Evolutionary conservation across 1,140 invertebrate species (phyloP), one percentile per base, ranked within the genome.

Genomic region (Argopecten irradians): DNA sequence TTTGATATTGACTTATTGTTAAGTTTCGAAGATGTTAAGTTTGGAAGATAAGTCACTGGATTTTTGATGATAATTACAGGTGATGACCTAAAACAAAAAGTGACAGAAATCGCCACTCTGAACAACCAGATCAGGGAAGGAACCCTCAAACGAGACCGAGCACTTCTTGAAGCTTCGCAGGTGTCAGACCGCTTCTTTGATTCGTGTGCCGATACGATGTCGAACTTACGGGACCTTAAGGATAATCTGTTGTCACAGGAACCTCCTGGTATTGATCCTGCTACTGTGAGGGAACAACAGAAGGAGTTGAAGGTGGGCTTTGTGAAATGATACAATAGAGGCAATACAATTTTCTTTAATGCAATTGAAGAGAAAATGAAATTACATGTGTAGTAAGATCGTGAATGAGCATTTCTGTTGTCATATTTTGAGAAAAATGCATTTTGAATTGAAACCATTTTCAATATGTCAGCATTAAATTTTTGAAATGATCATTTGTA

Each of bases 141-240:
- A 0, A 98, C 98, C 0, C 97, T 96, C 82, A 97, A 97, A 91
- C 97, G 99, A 32, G 97, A 98, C 3, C 96, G 96, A 39, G 97
- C 97, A 0, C 95, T 99, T 39, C 97, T 98, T 87, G 97, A 98
- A 90, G 98, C 98, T 5, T 95, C 99, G 22, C 97, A 97, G 35
- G 96, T 98, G 14, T 98, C 99, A 0, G 97, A 99, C 90, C 97
- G 97, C 84, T 99, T 99, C 97, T 99, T 98, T 98, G 97, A 98
- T 89, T 98, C 99, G 93, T 96, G 99, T 86, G 97, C 98, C 88
- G 97, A 97, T n/a, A 97, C 99, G 5, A 98, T 99, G 98, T 96
- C 97, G 7, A 97, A 97, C 1, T 95, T 99, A 22, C 97, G 97
- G 86, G 98, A 99, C 92, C 96, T 99, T 9, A 97, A 99, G 93